These are phyloP conservation scores for Thermophis baileyi DNA, from an alignment of 2,113 vertebrate species.

Conservation along the genomic window DNA sequence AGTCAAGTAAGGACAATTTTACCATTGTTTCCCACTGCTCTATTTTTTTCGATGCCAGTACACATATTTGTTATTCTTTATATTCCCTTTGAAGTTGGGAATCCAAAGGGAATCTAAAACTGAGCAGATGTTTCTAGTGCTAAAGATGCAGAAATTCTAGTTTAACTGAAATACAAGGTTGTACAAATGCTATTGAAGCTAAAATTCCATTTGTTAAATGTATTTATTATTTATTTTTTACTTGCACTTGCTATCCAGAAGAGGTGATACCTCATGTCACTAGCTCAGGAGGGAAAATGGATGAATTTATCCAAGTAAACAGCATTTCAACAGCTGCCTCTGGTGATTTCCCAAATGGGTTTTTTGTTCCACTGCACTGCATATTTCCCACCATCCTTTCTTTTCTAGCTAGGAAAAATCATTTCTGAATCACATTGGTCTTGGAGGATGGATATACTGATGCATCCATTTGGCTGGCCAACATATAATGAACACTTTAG, in stretches of 20 bases:
- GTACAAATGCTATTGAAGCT: constrained; percentile 58
- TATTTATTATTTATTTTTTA: constrained; percentile 67
- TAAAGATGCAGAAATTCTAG: constrained; percentile 71
- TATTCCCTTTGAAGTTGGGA: constrained; percentile 83
- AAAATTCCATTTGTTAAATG: constrained; percentile 58
- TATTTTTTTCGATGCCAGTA: constrained; percentile 71
- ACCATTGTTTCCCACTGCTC: constrained; percentile 78
- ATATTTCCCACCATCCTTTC: constrained; percentile 53
- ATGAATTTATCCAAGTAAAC: constrained; percentile 70
- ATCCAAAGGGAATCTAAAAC: constrained; percentile 83
- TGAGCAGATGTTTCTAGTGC: constrained; percentile 80
- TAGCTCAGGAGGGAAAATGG: constrained; percentile 52
- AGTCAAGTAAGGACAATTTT: constrained; percentile 84
- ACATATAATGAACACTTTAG: neutral
- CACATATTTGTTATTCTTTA: constrained; percentile 85
- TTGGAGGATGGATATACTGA: constrained; percentile 46
- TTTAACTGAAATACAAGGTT: constrained; percentile 73
- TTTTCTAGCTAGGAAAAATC: constrained; percentile 54
- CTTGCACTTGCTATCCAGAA: constrained; percentile 60
- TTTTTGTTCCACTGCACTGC: constrained; percentile 58
- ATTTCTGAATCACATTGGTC: constrained; percentile 44
- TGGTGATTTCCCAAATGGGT: constrained; percentile 53
- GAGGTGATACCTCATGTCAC: constrained; percentile 64
- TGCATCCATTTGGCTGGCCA: constrained; percentile 48
- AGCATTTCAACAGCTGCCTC: constrained; percentile 56